These are phyloP conservation scores for Euphonia xanthogaster DNA, from an alignment of 2,797 vertebrate species.

Conservation along the genomic window DNA sequence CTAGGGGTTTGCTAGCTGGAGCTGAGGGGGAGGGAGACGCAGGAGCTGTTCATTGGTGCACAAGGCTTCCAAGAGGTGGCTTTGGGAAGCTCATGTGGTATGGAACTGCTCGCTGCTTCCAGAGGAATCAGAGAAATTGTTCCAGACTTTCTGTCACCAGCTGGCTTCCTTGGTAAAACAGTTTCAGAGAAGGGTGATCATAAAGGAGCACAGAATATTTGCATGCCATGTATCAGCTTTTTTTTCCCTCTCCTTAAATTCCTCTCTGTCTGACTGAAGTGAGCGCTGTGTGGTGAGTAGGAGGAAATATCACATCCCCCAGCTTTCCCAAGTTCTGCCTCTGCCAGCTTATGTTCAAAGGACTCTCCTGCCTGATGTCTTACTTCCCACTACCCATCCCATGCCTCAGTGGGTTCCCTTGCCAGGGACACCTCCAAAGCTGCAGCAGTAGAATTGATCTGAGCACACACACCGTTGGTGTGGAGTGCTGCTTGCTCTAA, in stretches of 20 bases:
- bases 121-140: not conserved
- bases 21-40: not conserved
- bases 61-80: not conserved
- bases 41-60: not conserved
- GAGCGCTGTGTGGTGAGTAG: not conserved
- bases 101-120: not conserved
- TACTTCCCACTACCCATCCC: not conserved
- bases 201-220: not conserved
- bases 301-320: not conserved
- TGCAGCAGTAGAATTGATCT: not conserved
- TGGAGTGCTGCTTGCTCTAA: not conserved
- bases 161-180: not conserved
- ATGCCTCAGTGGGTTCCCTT: not conserved
- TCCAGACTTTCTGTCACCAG: not conserved
- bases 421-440: not conserved
- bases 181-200: not conserved
- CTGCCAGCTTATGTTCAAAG: not conserved
- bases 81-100: not conserved
- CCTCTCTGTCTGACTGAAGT: not conserved
- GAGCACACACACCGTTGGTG: not conserved
- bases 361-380: not conserved
- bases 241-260: not conserved
- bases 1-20: not conserved
- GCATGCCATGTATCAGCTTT: not conserved
- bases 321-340: not conserved